phyloP scores from a whole-genome alignment of 2,113 vertebrate species.

The Chionis minor region DNA sequence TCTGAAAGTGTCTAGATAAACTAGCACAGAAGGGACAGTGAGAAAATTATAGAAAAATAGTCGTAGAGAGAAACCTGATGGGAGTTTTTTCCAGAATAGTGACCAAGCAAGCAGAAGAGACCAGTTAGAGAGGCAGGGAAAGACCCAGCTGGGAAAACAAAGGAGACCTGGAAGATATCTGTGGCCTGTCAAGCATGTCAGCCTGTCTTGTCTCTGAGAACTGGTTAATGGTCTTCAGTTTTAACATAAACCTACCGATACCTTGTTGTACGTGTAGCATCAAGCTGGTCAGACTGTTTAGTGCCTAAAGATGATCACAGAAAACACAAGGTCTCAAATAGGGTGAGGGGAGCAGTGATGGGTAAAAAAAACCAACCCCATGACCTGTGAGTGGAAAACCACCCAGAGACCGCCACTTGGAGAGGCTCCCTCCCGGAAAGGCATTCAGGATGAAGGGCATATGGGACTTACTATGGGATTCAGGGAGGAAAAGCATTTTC shows the following conservation, averaged over 20 bases:
- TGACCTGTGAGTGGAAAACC: background rate
- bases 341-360: background rate
- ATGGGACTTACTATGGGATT: background rate
- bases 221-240: background rate
- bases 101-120: background rate
- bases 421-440: background rate
- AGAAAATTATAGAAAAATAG: background rate
- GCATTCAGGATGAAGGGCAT: fast-evolving
- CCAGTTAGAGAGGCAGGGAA: background rate
- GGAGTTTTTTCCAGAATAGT: background rate
- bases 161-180: background rate
- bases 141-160: background rate
- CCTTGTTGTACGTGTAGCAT: fast-evolving
- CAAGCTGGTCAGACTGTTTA: background rate
- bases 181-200: background rate
- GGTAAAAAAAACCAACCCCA: background rate
- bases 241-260: background rate
- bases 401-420: background rate
- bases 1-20: background rate
- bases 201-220: background rate
- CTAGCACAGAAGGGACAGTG: background rate
- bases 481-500: background rate
- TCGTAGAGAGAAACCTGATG: background rate
- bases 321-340: background rate
- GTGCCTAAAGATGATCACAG: background rate